Conservation (phyloP, 2,888 invertebrate species). For the Cremastinae sp. region DNA sequence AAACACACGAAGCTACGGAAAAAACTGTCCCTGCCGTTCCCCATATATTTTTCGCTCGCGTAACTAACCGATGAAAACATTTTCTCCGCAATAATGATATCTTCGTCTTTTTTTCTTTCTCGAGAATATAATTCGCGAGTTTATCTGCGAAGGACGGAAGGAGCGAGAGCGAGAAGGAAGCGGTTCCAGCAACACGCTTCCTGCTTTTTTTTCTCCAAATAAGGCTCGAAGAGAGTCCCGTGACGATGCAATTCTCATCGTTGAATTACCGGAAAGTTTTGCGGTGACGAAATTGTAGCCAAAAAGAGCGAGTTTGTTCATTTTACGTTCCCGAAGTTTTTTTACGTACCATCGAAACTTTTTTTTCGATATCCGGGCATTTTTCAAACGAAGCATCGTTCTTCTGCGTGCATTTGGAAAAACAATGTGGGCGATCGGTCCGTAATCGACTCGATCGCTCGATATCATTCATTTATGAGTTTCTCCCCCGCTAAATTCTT, state of each 20-base stretch:
- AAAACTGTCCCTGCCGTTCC: not conserved
- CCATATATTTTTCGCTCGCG: not conserved
- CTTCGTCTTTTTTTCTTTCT: not conserved
- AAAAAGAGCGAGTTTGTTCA: no score
- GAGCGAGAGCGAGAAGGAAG: conserved; percentile 45
- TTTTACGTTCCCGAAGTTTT: no score
- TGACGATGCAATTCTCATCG: conserved; percentile 5
- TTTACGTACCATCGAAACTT: no score
- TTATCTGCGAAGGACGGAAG: conserved; percentile 51
- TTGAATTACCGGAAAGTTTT: not conserved
- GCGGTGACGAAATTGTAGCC: not conserved
- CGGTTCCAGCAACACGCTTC: conserved; percentile 48
- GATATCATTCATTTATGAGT: no score
- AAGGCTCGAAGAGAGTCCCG: conserved; percentile 35
- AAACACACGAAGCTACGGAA: conserved; percentile 20
- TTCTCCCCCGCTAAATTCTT: no score
- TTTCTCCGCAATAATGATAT: not conserved
- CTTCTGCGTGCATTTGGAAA: no score
- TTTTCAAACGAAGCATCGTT: no score
- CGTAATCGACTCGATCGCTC: no score
- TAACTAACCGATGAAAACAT: conserved; percentile 7
- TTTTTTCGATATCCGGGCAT: no score
- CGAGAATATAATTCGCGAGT: conserved; percentile 9
- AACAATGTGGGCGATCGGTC: no score
- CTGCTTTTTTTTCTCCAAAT: conserved; percentile 41